Percentiles rank a stretch among this genome's conserved stretches.
Evolutionary conservation across 2,113 vertebrate genomes (phyloP).

Genomic region (Halichoeres trimaculatus): DNA sequence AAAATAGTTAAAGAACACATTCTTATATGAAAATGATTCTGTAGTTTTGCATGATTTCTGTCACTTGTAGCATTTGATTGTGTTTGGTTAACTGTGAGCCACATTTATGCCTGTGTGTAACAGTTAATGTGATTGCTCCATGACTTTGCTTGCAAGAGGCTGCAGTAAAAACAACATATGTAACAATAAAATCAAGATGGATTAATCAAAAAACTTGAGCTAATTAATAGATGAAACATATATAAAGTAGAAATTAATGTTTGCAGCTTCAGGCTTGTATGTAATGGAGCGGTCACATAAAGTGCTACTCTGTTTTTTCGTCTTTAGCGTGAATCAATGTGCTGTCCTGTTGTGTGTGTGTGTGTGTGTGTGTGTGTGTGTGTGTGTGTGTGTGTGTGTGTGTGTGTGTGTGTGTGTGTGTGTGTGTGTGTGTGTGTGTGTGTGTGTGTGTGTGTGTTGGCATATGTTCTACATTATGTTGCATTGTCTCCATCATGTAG

Average conservation of each 20-base stretch:
- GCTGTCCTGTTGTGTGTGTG: slow-evolving; percentile 42
- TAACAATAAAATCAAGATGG: background rate
- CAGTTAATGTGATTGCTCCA: slow-evolving; percentile 71
- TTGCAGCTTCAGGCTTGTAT: slow-evolving; percentile 44
- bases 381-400: background rate
- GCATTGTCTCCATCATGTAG: slow-evolving; percentile 93
- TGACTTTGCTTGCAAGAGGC: slow-evolving; percentile 45
- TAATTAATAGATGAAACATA: background rate
- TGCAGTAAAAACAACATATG: slow-evolving; percentile 20
- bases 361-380: background rate
- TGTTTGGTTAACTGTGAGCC: slow-evolving; percentile 57
- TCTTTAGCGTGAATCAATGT: slow-evolving; percentile 53
- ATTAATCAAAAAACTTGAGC: background rate
- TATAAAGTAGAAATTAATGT: background rate
- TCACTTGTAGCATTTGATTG: slow-evolving; percentile 52
- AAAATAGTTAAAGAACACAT: slow-evolving; percentile 7
- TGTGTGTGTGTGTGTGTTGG: slow-evolving; percentile 20
- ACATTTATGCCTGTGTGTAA: slow-evolving; percentile 72
- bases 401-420: background rate
- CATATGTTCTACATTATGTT: slow-evolving; percentile 86
- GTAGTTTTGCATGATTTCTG: slow-evolving; percentile 67
- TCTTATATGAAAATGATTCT: slow-evolving; percentile 12
- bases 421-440: slow-evolving; percentile 15
- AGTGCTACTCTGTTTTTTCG: slow-evolving; percentile 58
- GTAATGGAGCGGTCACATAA: slow-evolving; percentile 53